These are phyloP conservation scores for Rhingia campestris DNA, from an alignment of 2,888 invertebrate species.

Conservation along the genomic window DNA sequence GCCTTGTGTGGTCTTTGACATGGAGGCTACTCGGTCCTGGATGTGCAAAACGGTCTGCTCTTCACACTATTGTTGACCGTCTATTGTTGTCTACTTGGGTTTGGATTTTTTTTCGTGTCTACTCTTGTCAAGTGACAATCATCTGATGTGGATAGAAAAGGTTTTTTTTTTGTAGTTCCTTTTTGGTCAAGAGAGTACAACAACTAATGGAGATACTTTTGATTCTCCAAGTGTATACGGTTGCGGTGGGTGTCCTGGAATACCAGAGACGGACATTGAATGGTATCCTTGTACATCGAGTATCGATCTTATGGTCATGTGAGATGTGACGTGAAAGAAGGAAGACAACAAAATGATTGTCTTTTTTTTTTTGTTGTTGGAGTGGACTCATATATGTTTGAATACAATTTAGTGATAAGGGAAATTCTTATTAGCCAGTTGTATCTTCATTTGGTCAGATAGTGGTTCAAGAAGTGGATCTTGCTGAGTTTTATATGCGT, in stretches of 20 bases:
- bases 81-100: conserved; percentile 59
- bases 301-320: conserved; percentile 17
- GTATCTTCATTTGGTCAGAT: no score
- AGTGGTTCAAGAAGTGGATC: no score
- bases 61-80: conserved; percentile 40
- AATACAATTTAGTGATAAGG: conserved; percentile 16
- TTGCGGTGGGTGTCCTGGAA: conserved; percentile 13
- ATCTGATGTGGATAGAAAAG: conserved; percentile 60
- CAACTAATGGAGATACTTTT: conserved; percentile 7
- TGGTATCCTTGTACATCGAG: conserved; percentile 10
- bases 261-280: conserved; percentile 1
- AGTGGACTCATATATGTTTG: background rate
- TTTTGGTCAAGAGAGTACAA: conserved; percentile 1
- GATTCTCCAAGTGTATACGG: conserved; percentile 21
- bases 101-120: conserved; percentile 22
- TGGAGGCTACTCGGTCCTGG: conserved; percentile 18
- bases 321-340: background rate
- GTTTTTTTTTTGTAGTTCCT: conserved; percentile 15
- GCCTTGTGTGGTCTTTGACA: conserved; percentile 9
- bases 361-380: conserved; percentile 1
- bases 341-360: conserved; percentile 6
- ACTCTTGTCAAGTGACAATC: conserved; percentile 57
- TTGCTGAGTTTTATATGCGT: no score
- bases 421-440: conserved; percentile 1
- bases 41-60: conserved; percentile 42